Evolutionary conservation across 2,888 invertebrate species (phyloP).

Genomic region (Aphidoletes aphidimyza): DNA sequence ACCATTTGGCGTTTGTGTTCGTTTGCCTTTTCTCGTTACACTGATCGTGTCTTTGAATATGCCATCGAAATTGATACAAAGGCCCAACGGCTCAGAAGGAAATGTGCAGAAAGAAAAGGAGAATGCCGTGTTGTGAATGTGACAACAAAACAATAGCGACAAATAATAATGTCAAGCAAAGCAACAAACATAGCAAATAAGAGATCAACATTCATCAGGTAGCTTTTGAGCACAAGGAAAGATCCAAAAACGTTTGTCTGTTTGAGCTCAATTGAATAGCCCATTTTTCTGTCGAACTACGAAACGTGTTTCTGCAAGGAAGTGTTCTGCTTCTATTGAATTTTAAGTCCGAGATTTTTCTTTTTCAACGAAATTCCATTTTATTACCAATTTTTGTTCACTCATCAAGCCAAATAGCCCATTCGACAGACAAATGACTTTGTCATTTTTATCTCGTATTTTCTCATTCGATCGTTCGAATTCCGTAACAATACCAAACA

Average conservation of each 20-base stretch:
- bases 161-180: conserved; percentile 47
- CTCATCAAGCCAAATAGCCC: background rate
- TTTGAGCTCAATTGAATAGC: no score
- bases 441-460: background rate
- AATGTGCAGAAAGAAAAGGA: background rate
- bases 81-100: background rate
- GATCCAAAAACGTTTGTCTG: no score
- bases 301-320: conserved; percentile 1
- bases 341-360: background rate
- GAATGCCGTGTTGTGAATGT: conserved; percentile 24
- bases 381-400: background rate
- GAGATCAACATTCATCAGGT: conserved; percentile 50
- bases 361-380: background rate
- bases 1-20: conserved; percentile 51
- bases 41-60: conserved; percentile 43
- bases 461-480: background rate
- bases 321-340: conserved; percentile 4
- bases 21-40: conserved; percentile 51
- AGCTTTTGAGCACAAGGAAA: background rate
- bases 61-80: background rate
- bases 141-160: conserved; percentile 28
- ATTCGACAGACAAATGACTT: conserved; percentile 39
- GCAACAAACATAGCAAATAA: conserved; percentile 37
- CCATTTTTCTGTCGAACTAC: background rate
- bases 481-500: background rate